Conservation (phyloP, 2,797 vertebrate genomes). For the Oryzias dopingdopingensis region DNA sequence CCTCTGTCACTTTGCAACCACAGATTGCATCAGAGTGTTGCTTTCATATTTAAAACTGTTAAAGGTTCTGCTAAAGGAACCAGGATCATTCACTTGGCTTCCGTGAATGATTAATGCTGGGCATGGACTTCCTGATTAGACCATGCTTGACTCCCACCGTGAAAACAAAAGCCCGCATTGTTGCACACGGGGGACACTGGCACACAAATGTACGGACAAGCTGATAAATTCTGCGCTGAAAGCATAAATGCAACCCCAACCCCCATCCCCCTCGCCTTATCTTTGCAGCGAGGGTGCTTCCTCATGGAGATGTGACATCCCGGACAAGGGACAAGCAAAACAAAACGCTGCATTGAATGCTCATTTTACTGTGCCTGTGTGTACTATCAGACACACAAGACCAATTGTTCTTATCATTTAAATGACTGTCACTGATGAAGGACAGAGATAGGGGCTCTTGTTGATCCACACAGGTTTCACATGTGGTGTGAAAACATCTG, state of each 20-base stretch:
- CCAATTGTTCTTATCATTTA: slow-evolving; percentile 69
- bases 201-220: slow-evolving; percentile 62
- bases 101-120: slow-evolving; percentile 49
- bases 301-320: slow-evolving; percentile 68
- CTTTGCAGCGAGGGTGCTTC: slow-evolving; percentile 65
- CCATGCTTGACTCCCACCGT: slow-evolving; percentile 59
- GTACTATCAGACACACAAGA: slow-evolving; percentile 62
- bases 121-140: slow-evolving; percentile 46
- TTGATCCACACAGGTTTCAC: slow-evolving; percentile 28
- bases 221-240: slow-evolving; percentile 55
- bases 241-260: slow-evolving; percentile 46
- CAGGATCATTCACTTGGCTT: slow-evolving; percentile 10
- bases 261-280: slow-evolving; percentile 69
- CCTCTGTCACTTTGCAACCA: slow-evolving; percentile 37
- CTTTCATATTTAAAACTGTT: neutral
- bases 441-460: slow-evolving; percentile 27
- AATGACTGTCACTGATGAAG: slow-evolving; percentile 52
- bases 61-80: slow-evolving; percentile 3
- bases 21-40: slow-evolving; percentile 18
- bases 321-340: slow-evolving; percentile 69
- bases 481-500: slow-evolving; percentile 12
- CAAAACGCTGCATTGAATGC: slow-evolving; percentile 74
- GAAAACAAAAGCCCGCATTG: slow-evolving; percentile 67
- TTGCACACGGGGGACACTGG: slow-evolving; percentile 63
- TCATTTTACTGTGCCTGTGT: slow-evolving; percentile 63